Percentiles rank a stretch among this genome's conserved stretches.
Conservation (phyloP, 2,113 vertebrate species). For the Taxidea taxus region DNA sequence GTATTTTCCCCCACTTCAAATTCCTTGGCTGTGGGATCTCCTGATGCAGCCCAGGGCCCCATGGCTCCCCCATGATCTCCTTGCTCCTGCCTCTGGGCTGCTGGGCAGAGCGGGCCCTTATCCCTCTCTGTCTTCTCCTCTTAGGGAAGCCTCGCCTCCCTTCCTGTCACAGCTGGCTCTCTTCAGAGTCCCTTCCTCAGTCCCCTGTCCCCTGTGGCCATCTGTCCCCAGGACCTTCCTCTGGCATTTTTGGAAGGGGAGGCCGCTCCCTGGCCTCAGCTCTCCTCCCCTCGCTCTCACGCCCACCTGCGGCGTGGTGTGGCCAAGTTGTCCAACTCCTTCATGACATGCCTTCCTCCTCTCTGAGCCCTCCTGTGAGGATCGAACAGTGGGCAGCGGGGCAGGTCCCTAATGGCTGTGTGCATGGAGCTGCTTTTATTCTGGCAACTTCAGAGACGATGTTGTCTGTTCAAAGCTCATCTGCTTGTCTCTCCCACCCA, state of each 20-base stretch:
- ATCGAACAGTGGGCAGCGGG: fast-evolving
- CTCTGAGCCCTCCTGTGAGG: neutral
- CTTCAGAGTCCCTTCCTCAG: neutral
- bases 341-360: neutral
- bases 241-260: neutral
- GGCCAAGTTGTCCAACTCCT: neutral
- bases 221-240: neutral
- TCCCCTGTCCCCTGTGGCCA: neutral
- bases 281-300: neutral
- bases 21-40: neutral
- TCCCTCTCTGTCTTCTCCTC: neutral
- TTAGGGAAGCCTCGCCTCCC: neutral
- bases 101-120: neutral
- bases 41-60: neutral
- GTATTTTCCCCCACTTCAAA: neutral
- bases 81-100: neutral
- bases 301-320: fast-evolving
- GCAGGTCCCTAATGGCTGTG: neutral
- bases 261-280: too few relatives aligned
- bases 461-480: neutral
- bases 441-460: neutral
- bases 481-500: neutral
- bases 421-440: too few relatives aligned
- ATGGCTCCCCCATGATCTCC: fast-evolving
- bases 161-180: neutral